Evolutionary conservation across 2,888 invertebrate species (phyloP).

Genomic region (Xylophagus ater): DNA sequence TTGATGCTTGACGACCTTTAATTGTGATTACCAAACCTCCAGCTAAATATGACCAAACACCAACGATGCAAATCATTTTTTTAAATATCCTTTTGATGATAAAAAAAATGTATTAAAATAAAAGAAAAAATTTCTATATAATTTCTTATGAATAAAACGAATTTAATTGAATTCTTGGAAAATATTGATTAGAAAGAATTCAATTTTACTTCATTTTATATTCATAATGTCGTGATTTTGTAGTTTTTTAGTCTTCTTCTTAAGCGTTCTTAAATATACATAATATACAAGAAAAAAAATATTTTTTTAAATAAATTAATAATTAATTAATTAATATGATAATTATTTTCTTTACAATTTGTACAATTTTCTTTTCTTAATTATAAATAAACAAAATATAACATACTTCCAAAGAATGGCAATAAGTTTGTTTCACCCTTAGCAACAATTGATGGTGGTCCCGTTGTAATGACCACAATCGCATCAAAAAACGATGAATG

Average conservation of each 20-base stretch:
- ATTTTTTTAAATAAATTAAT: too few species aligned
- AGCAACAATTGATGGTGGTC: conserved; percentile 82
- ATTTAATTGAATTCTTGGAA: too few species aligned
- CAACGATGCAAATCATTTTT: conserved; percentile 60
- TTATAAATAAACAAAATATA: not conserved
- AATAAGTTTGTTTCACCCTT: conserved; percentile 72
- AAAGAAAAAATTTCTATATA: not conserved
- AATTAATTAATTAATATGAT: too few species aligned
- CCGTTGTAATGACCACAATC: conserved; percentile 66
- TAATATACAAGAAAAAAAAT: too few species aligned
- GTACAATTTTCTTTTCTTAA: not conserved
- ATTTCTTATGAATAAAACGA: too few species aligned
- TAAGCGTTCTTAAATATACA: too few species aligned
- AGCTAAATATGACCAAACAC: conserved; percentile 60
- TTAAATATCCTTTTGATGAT: conserved; percentile 47
- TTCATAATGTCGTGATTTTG: too few species aligned
- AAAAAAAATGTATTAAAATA: conserved; percentile 17
- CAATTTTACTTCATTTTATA: too few species aligned
- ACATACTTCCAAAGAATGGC: conserved; percentile 85
- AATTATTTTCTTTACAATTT: too few species aligned
- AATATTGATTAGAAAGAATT: too few species aligned
- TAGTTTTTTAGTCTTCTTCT: too few species aligned
- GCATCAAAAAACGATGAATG: conserved; percentile 89
- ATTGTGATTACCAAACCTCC: conserved; percentile 68
- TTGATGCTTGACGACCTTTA: conserved; percentile 62